A percentile compares a stretch with the other conserved stretches of the same genome.
phyloP scores from a whole-genome alignment of 1,140 invertebrate species.

The Euwallacea similis region DNA sequence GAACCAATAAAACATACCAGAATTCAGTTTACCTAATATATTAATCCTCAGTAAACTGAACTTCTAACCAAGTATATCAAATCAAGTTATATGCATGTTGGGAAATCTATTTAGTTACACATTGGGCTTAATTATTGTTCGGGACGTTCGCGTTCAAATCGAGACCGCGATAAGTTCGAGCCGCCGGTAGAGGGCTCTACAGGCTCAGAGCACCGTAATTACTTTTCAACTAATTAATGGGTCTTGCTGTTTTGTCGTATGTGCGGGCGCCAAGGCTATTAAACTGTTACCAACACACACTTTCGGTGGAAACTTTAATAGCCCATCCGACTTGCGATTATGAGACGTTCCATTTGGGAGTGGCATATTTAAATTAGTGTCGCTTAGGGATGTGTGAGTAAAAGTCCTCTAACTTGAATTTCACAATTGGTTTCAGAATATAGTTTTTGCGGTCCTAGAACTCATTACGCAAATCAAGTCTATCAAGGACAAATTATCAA shows the following conservation, averaged over 20 bases:
- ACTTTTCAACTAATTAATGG: slow-evolving; percentile 33
- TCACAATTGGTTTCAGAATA: too few species aligned
- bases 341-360: slow-evolving; percentile 26
- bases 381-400: not conserved
- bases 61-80: slow-evolving; percentile 15
- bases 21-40: too few species aligned
- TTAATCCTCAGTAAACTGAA: not conserved
- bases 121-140: slow-evolving; percentile 29
- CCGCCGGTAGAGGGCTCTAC: not conserved
- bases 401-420: too few species aligned
- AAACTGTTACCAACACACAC: slow-evolving; percentile 36
- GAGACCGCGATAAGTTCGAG: slow-evolving; percentile 24
- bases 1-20: too few species aligned
- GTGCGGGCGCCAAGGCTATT: slow-evolving; percentile 31
- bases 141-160: slow-evolving; percentile 22
- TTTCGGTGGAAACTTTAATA: slow-evolving; percentile 26
- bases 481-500: too few species aligned
- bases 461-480: too few species aligned
- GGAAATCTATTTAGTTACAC: slow-evolving; percentile 21
- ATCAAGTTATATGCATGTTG: slow-evolving; percentile 21
- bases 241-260: slow-evolving; percentile 32
- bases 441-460: too few species aligned
- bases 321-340: slow-evolving; percentile 21
- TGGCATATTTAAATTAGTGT: slow-evolving; percentile 23
- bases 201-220: slow-evolving; percentile 19